Base-by-base conservation (phyloP, 2,113 vertebrate genomes). In the Oceanites oceanicus region DNA sequence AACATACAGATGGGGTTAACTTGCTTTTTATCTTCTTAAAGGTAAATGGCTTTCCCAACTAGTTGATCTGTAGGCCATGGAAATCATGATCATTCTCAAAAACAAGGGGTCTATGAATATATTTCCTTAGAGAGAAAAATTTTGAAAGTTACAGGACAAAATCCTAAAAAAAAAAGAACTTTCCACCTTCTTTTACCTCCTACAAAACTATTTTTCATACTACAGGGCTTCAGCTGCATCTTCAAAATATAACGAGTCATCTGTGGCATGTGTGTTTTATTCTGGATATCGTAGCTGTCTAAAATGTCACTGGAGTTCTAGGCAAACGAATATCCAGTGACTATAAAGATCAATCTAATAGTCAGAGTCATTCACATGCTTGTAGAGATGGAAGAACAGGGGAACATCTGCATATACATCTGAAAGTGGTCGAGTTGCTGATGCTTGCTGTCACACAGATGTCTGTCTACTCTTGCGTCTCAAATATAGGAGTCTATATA, bases 281-380 rank as follows among this genome's bases (percentile, higher is more conserved):
- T 73, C 25, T 67, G 25, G 38, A 38, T 89, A 56, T 45, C 25
- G 1, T 7, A 45, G 18, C 16, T 72, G 23, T 73, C 72, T 70
- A 75, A 94, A 91, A 83, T 56, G 29, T 61, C 53, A 76, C 34
- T 4, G 1, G 36, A 68, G 15, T 76, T 92, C 36, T 44, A 70
- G 40, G 58, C 42, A 92, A 86, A 83, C 62, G 20, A 83, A 76
- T 92, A 77, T 83, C 86, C 34, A 83, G 40, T 68, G 36, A 86
- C 38, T 22, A 27, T n/a, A 92, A 88, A 75, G 14, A n/a, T 75
- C 13, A 7, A 75, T 68, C 34, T 92, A 30, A 55, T 47, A 67
- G 29, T 88, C 66, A 82, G 58, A 86, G 61, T 77, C 1, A 32
- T 34, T n/a, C 18, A 23, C 9, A 15, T 73, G 5, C 15, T 74